Conservation (phyloP, 2,113 vertebrate species). For the Calyptomena viridis region DNA sequence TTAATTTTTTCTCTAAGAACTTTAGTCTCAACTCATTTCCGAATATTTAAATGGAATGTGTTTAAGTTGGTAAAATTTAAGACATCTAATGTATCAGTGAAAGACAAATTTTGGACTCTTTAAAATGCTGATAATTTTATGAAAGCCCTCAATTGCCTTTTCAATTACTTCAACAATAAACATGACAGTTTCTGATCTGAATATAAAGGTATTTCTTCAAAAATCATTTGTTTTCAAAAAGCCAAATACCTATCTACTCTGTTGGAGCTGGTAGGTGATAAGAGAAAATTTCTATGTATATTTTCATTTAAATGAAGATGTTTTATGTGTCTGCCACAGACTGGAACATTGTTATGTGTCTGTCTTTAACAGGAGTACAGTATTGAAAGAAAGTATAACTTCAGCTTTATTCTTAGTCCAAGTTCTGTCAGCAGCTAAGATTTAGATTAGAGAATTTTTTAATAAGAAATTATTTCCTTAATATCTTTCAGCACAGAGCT, state of each 20-base stretch:
- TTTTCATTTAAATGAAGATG: not conserved
- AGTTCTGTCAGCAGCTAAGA: not conserved
- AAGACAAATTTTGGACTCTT: not conserved
- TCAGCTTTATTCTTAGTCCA: not conserved
- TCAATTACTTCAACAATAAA: not conserved
- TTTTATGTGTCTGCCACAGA: not conserved
- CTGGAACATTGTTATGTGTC: not conserved
- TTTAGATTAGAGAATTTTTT: not conserved
- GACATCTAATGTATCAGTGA: not conserved
- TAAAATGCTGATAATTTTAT: not conserved
- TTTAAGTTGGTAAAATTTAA: not conserved
- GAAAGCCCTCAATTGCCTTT: not conserved
- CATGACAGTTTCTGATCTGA: not conserved
- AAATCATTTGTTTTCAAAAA: not conserved
- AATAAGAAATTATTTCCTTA: not conserved
- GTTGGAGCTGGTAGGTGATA: not conserved
- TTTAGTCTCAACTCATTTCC: not conserved
- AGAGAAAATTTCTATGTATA: not conserved
- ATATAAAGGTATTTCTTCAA: not conserved
- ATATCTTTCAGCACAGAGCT: not conserved
- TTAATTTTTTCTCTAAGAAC: not conserved
- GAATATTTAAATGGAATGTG: not conserved
- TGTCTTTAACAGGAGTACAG: not conserved
- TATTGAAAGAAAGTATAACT: not conserved
- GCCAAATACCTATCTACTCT: not conserved